Evolutionary conservation across 2,888 invertebrate species (phyloP), one percentile per base, ranked within the genome.

Genomic region (Himalopsyche japonica): DNA sequence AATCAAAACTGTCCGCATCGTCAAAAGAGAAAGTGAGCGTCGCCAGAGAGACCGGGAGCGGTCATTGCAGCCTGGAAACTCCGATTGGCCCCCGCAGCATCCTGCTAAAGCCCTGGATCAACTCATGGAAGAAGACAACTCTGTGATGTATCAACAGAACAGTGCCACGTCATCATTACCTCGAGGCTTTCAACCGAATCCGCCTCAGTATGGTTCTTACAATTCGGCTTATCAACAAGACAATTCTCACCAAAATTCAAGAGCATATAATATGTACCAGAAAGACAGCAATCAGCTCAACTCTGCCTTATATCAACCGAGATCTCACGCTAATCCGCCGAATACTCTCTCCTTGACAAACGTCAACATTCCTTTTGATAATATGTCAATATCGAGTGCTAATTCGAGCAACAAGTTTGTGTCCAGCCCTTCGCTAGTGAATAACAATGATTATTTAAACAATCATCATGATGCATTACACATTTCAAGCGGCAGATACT

Each of bases 1-100:
- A 91, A 97, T 97, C 84, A 97, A 98, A 93, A 98, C 98, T 0
- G 98, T 98, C 24, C 94, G 98, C 85, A 98, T 98, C 88, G 98
- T 98, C 0, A 98, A 98, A 91, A 93, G 98, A 18, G 97, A 98
- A 89, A 97, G 97, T 30, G 98, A 97, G 89, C 93, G 97, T 81
- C 93, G 98, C 0, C 97, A 97, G 89, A 92, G 96, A 79, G 97
- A 97, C 88, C 92, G 96, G 78, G 97, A 97, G 88, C 94, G 96
- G 78, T 92, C 92, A 0, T 88, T 92, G 0, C 92, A 92, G 86
- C 92, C 92, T 0, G 87, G 87, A 27, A 90, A 92, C 89, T 89
- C 91, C 0, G 92, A 92, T 84, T 92, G 92, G 92, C 89, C 91
- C 0, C 88, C 89, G 6, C 91, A 89, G 87, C 91, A 90, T 81